Conservation (phyloP, 2,797 vertebrate genomes). For the Aldrovandia affinis region DNA sequence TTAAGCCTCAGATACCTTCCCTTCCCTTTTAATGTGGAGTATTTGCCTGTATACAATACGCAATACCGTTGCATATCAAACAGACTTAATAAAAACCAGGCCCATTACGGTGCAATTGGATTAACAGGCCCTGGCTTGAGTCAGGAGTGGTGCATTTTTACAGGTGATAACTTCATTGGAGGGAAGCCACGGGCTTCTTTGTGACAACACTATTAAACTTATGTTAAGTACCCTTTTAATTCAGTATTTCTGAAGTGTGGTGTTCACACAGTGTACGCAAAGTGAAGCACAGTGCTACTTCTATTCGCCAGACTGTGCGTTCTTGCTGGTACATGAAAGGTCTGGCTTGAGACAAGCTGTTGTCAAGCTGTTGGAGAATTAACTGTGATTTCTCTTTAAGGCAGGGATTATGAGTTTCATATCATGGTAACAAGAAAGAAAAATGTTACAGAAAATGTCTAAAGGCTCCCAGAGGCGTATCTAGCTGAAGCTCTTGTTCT, state of each 20-base stretch:
- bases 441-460: not conserved
- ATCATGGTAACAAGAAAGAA: not conserved
- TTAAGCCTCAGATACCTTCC: not conserved
- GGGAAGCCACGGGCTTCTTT: conserved; percentile 52
- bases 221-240: conserved; percentile 68
- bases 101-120: conserved; percentile 39
- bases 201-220: conserved; percentile 58
- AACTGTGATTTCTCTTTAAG: not conserved
- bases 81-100: not conserved
- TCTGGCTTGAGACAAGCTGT: not conserved
- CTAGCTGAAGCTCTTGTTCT: not conserved
- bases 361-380: not conserved
- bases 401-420: no score
- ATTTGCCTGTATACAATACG: not conserved
- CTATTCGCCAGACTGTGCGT: not conserved
- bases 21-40: not conserved
- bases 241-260: conserved; percentile 55
- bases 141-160: conserved; percentile 43
- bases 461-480: not conserved
- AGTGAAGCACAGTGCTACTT: conserved; percentile 22
- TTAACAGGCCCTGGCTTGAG: conserved; percentile 40
- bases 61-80: conserved; percentile 15
- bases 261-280: conserved; percentile 51
- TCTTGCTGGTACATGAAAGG: not conserved
- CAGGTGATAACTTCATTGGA: conserved; percentile 48